Evolutionary conservation across 1,140 invertebrate species (phyloP).

Genomic region (Drosophila yakuba): DNA sequence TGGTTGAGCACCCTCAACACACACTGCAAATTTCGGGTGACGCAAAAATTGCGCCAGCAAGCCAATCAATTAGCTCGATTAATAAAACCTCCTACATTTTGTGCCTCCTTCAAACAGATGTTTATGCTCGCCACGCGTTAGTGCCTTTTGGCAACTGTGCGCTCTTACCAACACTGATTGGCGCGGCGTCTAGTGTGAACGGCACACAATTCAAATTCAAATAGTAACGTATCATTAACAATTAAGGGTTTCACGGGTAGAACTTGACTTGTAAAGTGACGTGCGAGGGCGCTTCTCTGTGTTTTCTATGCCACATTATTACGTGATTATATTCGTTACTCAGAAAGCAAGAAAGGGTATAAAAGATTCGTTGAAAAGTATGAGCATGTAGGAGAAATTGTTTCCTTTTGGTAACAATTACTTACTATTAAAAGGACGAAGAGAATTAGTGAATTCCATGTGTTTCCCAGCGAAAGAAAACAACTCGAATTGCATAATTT

Average conservation of each 20-base stretch:
- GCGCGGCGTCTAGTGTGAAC: neutral
- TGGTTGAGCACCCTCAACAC: neutral
- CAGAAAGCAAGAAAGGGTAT: no score
- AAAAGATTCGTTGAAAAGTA: no score
- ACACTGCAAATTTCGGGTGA: neutral
- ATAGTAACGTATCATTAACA: neutral
- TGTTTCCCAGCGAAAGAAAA: neutral
- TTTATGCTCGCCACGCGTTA: conserved; percentile 3
- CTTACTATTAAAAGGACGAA: no score
- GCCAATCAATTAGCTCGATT: neutral
- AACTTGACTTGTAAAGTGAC: no score
- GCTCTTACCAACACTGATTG: conserved; percentile 6
- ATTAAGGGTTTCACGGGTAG: no score
- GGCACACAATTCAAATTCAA: neutral
- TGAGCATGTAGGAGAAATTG: no score
- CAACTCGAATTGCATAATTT: neutral
- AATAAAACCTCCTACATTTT: conserved; percentile 10
- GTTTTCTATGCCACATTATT: no score
- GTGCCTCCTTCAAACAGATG: neutral
- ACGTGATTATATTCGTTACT: no score
- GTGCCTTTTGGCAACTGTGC: neutral
- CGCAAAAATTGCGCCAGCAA: conserved; percentile 1
- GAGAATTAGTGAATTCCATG: neutral
- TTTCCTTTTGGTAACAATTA: no score
- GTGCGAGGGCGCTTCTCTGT: no score